Evolutionary conservation across 2,797 vertebrate species (phyloP).

Genomic region (Ispidina picta): DNA sequence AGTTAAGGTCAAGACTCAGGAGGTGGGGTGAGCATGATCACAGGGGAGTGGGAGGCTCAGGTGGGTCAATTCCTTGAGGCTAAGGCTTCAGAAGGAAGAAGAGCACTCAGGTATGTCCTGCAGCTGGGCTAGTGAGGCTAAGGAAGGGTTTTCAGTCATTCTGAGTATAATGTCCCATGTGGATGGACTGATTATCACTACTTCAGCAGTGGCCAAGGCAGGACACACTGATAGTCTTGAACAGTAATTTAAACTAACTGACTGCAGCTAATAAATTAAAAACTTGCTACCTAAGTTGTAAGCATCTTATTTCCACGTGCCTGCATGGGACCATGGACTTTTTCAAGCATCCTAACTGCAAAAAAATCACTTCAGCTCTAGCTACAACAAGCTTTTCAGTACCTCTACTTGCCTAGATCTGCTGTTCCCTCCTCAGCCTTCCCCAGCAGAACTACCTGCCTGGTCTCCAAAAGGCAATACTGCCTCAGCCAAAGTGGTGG

Average conservation of each 20-base stretch:
- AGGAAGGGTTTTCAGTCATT: too few relatives aligned
- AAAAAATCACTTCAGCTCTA: not conserved
- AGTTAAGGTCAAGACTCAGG: fast-evolving
- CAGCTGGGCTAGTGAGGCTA: too few relatives aligned
- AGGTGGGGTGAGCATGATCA: not conserved
- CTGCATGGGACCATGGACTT: not conserved
- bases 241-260: not conserved
- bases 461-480: fast-evolving
- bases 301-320: not conserved
- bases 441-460: not conserved
- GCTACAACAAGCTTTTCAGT: too few relatives aligned
- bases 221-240: not conserved
- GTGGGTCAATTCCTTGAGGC: not conserved
- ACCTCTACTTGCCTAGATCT: fast-evolving
- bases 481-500: too few relatives aligned
- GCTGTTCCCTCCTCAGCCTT: fast-evolving
- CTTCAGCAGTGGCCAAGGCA: not conserved
- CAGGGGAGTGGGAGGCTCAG: not conserved
- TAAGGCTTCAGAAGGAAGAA: too few relatives aligned
- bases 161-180: fast-evolving
- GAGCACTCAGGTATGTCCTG: fast-evolving
- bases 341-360: not conserved
- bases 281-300: not conserved
- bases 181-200: too few relatives aligned
- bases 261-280: not conserved